Percentiles rank a stretch among this genome's conserved stretches.
Evolutionary conservation across 2,888 invertebrate species (phyloP).

Genomic region (Ichneumoninae sp.): DNA sequence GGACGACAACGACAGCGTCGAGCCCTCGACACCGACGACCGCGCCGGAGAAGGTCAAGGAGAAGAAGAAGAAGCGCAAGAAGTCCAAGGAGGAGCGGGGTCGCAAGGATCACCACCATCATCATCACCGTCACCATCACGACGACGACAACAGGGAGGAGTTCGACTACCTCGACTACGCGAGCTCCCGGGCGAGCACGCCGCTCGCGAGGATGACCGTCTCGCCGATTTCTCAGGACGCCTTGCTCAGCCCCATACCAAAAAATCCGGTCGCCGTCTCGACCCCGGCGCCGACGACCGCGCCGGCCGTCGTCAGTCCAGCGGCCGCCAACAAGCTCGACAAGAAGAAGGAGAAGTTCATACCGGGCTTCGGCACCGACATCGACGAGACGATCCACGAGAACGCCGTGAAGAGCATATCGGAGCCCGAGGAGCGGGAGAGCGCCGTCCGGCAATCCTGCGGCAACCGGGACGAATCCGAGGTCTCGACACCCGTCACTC

Average conservation of each 20-base stretch:
- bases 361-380: conserved; percentile 88
- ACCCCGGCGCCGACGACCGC: conserved; percentile 68
- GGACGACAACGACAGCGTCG: conserved; percentile 86
- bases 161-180: conserved; percentile 86
- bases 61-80: conserved; percentile 94
- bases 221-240: conserved; percentile 79
- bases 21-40: conserved; percentile 83
- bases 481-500: conserved; percentile 83
- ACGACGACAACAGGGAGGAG: conserved; percentile 77
- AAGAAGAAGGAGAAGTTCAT: conserved; percentile 88
- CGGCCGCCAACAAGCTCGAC: conserved; percentile 76
- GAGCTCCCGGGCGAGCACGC: conserved; percentile 86
- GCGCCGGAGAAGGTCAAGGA: conserved; percentile 87
- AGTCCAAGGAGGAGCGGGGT: conserved; percentile 91
- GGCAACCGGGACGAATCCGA: conserved; percentile 78
- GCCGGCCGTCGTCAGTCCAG: conserved; percentile 64
- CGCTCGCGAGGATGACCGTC: conserved; percentile 76
- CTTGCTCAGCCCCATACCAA: conserved; percentile 86
- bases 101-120: conserved; percentile 89
- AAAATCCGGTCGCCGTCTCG: conserved; percentile 84
- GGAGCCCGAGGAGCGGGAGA: conserved; percentile 84
- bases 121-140: conserved; percentile 85
- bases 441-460: conserved; percentile 72
- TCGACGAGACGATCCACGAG: conserved; percentile 90
- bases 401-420: conserved; percentile 93